These are phyloP conservation scores for Drosophila kokeensis DNA, from an alignment of 2,888 invertebrate species.

Conservation along the genomic window DNA sequence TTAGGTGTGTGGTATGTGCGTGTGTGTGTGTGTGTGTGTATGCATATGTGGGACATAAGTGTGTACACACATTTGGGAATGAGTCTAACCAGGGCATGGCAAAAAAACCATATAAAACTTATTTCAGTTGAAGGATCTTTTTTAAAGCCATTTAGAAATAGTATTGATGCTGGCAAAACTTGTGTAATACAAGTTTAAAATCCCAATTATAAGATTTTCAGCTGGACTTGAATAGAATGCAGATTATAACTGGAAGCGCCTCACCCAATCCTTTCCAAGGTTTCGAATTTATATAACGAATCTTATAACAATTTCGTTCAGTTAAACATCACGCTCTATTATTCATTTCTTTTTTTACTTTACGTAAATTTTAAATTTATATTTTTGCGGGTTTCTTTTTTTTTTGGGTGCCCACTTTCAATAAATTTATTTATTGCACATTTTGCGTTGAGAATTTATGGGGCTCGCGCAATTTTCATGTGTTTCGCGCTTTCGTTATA, in stretches of 20 bases:
- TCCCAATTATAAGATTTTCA: too few relatives aligned
- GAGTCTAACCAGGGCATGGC: not conserved
- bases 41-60: slow-evolving; percentile 1
- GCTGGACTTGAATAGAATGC: not conserved
- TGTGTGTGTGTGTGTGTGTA: not conserved
- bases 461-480: slow-evolving; percentile 68
- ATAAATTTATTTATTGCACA: slow-evolving; percentile 55
- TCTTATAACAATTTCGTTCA: slow-evolving; percentile 15
- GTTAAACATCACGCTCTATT: slow-evolving; percentile 35
- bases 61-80: not conserved
- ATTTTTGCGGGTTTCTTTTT: not conserved
- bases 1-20: slow-evolving; percentile 1
- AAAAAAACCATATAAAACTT: not conserved
- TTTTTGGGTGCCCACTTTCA: slow-evolving; percentile 31
- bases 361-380: slow-evolving; percentile 15
- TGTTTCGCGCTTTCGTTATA: slow-evolving; percentile 50
- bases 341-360: slow-evolving; percentile 23
- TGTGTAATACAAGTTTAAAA: not conserved
- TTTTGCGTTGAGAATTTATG: slow-evolving; percentile 68
- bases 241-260: slow-evolving; percentile 15
- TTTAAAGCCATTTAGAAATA: not conserved
- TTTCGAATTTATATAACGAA: slow-evolving; percentile 29
- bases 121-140: not conserved
- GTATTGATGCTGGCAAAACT: not conserved
- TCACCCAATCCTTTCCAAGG: slow-evolving; percentile 11